Conservation (phyloP, 2,113 vertebrate genomes). For the Perca fluviatilis region DNA sequence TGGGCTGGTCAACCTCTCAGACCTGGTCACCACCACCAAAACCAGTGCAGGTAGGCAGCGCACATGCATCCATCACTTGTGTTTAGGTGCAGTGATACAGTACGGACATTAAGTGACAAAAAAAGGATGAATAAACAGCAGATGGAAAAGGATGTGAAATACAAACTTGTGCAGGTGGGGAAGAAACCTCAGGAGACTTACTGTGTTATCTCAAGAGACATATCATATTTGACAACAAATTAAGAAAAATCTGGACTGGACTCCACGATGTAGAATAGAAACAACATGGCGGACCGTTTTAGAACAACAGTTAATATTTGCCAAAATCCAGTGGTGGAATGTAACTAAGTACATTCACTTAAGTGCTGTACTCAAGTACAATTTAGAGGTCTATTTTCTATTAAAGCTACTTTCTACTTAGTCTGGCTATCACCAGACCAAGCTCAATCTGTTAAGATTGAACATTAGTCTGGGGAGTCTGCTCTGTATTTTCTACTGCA, state of each 20-base stretch:
- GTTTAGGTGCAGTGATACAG: not conserved
- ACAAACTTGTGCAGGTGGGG: not conserved
- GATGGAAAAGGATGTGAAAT: conserved; percentile 4
- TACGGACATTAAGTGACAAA: not conserved
- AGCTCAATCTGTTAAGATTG: no score
- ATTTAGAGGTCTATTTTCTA: no score
- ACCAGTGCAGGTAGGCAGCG: conserved; percentile 70
- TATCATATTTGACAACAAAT: conserved; percentile 24
- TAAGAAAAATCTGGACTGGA: not conserved
- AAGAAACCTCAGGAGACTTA: conserved; percentile 9
- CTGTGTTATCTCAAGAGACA: conserved; percentile 6
- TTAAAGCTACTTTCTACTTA: no score
- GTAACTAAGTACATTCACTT: no score
- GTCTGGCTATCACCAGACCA: no score
- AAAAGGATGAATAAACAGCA: not conserved
- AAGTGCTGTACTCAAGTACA: no score
- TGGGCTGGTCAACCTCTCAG: conserved; percentile 26
- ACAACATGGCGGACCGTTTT: not conserved
- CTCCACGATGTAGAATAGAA: not conserved
- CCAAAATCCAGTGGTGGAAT: no score
- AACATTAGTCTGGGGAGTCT: no score
- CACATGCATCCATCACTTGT: not conserved
- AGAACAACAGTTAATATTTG: not conserved
- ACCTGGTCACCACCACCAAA: conserved; percentile 63
- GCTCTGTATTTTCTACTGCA: no score